These are phyloP conservation scores for Brachymystax lenok DNA, from an alignment of 2,797 vertebrate species.

Conservation along the genomic window DNA sequence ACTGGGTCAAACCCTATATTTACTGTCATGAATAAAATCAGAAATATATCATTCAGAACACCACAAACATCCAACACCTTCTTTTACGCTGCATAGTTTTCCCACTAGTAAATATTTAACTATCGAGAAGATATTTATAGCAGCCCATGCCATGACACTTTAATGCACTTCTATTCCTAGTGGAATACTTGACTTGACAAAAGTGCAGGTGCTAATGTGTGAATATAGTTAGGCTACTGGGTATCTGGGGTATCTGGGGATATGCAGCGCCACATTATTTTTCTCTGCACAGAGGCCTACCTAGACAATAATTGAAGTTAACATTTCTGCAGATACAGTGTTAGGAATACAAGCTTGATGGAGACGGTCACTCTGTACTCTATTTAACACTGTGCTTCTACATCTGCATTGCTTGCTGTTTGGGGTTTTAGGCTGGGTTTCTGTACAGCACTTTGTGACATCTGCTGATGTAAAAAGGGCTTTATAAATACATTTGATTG, in stretches of 20 bases:
- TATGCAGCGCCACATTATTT: background rate
- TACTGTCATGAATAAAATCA: conserved; percentile 15
- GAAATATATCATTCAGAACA: background rate
- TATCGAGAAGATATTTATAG: background rate
- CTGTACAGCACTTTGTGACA: too few species aligned
- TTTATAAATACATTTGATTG: too few species aligned
- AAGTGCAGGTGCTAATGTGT: conserved; percentile 2
- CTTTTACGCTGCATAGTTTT: background rate
- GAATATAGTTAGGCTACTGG: background rate
- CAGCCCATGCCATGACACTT: background rate
- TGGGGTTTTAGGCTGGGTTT: too few species aligned
- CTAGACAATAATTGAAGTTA: background rate
- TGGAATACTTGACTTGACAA: background rate
- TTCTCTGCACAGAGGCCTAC: background rate
- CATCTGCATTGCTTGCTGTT: too few species aligned
- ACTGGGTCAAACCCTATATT: conserved; percentile 16
- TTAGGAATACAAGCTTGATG: background rate
- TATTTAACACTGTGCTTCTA: too few species aligned
- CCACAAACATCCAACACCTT: background rate
- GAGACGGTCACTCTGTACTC: too few species aligned
- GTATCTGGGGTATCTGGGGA: background rate
- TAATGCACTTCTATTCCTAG: background rate
- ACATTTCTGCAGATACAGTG: background rate
- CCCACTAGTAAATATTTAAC: background rate
- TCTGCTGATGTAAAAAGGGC: too few species aligned